Conservation (phyloP, 2,888 invertebrate genomes). For the Empis livida region DNA sequence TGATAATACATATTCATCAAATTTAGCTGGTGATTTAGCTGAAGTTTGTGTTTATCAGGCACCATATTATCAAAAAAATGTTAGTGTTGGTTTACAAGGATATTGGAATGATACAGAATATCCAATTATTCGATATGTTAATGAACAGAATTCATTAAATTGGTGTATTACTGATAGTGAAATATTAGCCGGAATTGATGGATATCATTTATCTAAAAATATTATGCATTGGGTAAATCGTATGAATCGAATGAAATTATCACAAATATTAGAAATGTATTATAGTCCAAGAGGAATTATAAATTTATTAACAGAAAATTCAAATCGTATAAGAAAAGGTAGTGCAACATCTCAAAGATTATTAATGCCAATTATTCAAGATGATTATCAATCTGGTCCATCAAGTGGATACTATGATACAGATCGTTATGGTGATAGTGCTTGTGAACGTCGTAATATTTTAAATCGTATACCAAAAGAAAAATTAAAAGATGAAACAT, state of each 20-base stretch:
- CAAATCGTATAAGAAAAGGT: slow-evolving; percentile 42
- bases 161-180: slow-evolving; percentile 58
- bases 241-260: slow-evolving; percentile 41
- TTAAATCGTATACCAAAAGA: slow-evolving; percentile 12
- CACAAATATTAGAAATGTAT: slow-evolving; percentile 54
- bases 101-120: slow-evolving; percentile 53
- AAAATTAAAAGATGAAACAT: slow-evolving; percentile 25
- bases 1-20: slow-evolving; percentile 48
- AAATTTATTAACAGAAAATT: slow-evolving; percentile 40
- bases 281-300: slow-evolving; percentile 49
- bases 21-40: slow-evolving; percentile 51
- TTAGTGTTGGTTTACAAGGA: slow-evolving; percentile 43
- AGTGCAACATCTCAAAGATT: too few species aligned
- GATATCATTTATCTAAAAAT: slow-evolving; percentile 40
- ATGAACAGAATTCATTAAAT: slow-evolving; percentile 31
- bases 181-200: slow-evolving; percentile 54
- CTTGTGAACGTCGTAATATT: slow-evolving; percentile 13
- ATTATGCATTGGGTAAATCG: slow-evolving; percentile 40
- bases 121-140: slow-evolving; percentile 43
- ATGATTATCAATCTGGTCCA: not conserved
- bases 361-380: slow-evolving; percentile 23
- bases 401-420: slow-evolving; percentile 1
- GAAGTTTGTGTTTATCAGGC: slow-evolving; percentile 54
- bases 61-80: slow-evolving; percentile 37
- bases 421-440: slow-evolving; percentile 9